phyloP scores from a whole-genome alignment of 1,140 invertebrate species.

The Trachymyrmex septentrionalis region DNA sequence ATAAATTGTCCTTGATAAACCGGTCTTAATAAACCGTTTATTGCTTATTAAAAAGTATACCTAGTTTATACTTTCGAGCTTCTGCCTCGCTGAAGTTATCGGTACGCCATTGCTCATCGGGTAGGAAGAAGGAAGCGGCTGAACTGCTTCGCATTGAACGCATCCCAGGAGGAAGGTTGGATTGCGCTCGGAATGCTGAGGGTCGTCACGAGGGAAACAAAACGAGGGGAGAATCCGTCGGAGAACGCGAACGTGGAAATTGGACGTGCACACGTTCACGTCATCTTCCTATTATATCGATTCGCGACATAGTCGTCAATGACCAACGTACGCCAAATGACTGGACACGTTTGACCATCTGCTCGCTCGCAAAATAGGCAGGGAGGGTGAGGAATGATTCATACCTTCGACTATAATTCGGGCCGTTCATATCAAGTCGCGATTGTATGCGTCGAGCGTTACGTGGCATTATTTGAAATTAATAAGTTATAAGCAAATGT shows the following conservation, averaged over 20 bases:
- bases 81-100: background rate
- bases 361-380: slow-evolving; percentile 34
- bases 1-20: too few relatives aligned
- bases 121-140: background rate
- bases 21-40: too few relatives aligned
- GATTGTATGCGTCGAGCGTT: background rate
- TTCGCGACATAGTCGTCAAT: slow-evolving; percentile 28
- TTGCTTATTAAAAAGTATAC: background rate
- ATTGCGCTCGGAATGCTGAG: slow-evolving; percentile 4
- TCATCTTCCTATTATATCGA: slow-evolving; percentile 24
- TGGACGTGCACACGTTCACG: slow-evolving; percentile 29
- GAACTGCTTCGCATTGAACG: slow-evolving; percentile 32
- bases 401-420: background rate
- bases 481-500: background rate
- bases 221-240: slow-evolving; percentile 72
- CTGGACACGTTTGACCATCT: slow-evolving; percentile 52
- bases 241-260: slow-evolving; percentile 58
- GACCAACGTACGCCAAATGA: slow-evolving; percentile 2
- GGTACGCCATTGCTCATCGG: background rate
- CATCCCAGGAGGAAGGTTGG: slow-evolving; percentile 18
- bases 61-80: background rate
- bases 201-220: slow-evolving; percentile 27
- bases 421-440: background rate
- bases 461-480: slow-evolving; percentile 4
- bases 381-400: slow-evolving; percentile 35